Evolutionary conservation across 2,797 vertebrate species (phyloP), one percentile per base, ranked within the genome.

Genomic region (Serranus cabrilla): DNA sequence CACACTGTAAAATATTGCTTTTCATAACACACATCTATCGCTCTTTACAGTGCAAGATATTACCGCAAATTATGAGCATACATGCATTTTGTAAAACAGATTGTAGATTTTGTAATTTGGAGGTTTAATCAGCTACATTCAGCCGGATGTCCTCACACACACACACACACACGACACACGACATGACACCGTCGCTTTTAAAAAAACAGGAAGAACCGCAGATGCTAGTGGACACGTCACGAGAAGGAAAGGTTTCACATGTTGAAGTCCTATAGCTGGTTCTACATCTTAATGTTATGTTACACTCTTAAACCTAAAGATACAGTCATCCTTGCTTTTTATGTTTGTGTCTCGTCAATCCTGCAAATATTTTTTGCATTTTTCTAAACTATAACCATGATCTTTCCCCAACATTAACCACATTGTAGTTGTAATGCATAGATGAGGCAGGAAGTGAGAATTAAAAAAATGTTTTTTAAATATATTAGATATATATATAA

Each of bases 1-100:
- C 80, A 87, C 83, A 78, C 87, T 87, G 84, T 89, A 90, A 93
- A 92, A 90, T 84, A 87, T 85, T 71, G 82, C 85, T 78, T 86
- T 82, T 81, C 57, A 73, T 72, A 87, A 79, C 68, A 83, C 61
- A 66, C 81, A 54, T 42, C 50, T 56, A 67, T 69, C 14, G 25
- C 67, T 82, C 76, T 81, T 81, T 80, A 76, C 82, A 79, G 73
- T 77, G 62, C 34, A 16, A 52, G 74, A 76, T 56, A 69, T 67
- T 43, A 67, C 42, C 69, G 16, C 60, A 61, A 78, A 76, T 59
- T 18, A 58, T 52, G 39, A 50, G 61, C 68, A 59, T 5, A n/a
- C 62, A 14, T 23, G 70, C 43, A 11, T 76, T 73, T 72, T 73
- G 39, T 50, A 5, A 47, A 66, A 52, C 65, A 20, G 66, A 63